These are phyloP conservation scores for Caenorhabditis latens DNA, from an alignment of 1,140 invertebrate species.

Conservation along the genomic window DNA sequence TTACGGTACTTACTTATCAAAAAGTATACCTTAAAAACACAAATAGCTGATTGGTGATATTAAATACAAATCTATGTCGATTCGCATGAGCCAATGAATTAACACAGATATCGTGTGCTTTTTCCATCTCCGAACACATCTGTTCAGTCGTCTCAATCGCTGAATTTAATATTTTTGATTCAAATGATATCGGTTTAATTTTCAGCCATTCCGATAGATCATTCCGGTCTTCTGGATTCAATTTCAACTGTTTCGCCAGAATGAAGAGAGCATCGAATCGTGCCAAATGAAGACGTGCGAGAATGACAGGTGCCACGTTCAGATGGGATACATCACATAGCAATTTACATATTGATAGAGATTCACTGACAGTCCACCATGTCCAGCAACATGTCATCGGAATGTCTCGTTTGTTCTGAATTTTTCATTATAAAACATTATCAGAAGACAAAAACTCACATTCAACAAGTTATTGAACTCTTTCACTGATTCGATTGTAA, in stretches of 20 bases:
- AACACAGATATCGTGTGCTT: constrained; percentile 27
- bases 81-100: constrained; percentile 14
- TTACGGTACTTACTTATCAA: neutral
- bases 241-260: constrained; percentile 26
- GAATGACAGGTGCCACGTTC: constrained; percentile 24
- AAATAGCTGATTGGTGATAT: constrained; percentile 26
- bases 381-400: constrained; percentile 55
- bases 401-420: constrained; percentile 44
- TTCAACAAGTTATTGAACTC: constrained; percentile 44
- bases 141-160: neutral
- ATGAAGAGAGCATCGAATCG: constrained; percentile 39
- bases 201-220: neutral
- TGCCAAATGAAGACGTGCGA: constrained; percentile 30
- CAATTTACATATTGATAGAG: constrained; percentile 40
- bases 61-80: constrained; percentile 2
- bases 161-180: neutral
- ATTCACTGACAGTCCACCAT: constrained; percentile 44
- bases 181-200: constrained; percentile 9
- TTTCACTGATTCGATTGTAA: constrained; percentile 32
- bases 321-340: constrained; percentile 38
- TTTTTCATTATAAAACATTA: neutral
- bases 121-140: constrained; percentile 43
- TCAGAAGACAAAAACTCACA: neutral
- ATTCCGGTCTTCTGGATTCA: constrained; percentile 13
- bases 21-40: neutral